Evolutionary conservation across 2,888 invertebrate species (phyloP).

Genomic region (Schizotus pectinicornis): DNA sequence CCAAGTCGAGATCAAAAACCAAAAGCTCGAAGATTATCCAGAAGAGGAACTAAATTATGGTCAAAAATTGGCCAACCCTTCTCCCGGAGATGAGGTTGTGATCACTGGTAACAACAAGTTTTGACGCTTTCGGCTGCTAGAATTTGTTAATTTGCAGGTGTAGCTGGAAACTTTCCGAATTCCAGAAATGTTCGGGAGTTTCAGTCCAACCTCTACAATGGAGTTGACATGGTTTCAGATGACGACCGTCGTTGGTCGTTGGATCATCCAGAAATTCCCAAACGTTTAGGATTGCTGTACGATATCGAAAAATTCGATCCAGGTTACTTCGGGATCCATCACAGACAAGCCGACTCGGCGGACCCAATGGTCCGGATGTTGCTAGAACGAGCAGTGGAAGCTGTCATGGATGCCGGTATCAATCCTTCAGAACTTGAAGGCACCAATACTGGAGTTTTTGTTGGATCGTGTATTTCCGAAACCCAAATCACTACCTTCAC

Average conservation of each 20-base stretch:
- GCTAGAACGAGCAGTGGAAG: slow-evolving; percentile 17
- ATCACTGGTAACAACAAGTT: no score
- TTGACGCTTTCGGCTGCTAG: no score
- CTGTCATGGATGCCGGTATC: slow-evolving; percentile 19
- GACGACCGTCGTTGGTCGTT: not conserved
- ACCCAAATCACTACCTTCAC: not conserved
- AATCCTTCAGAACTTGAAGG: slow-evolving; percentile 14
- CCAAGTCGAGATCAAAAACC: no score
- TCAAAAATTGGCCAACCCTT: no score
- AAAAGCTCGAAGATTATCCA: no score
- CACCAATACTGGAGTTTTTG: slow-evolving; percentile 14
- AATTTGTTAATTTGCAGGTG: no score
- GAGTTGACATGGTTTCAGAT: no score
- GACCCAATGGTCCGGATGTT: slow-evolving; percentile 54
- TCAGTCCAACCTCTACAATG: no score
- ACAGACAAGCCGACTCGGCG: slow-evolving; percentile 67
- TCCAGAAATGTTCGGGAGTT: no score
- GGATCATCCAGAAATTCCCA: not conserved
- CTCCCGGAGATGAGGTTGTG: no score
- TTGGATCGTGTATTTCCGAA: not conserved
- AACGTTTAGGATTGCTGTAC: not conserved
- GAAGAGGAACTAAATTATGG: no score
- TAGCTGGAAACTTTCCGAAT: no score
- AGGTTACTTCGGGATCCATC: slow-evolving; percentile 60
- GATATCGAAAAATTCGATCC: not conserved